Evolutionary conservation across 2,888 invertebrate species (phyloP), one percentile per base, ranked within the genome.

Genomic region (Drosophila neutralis): DNA sequence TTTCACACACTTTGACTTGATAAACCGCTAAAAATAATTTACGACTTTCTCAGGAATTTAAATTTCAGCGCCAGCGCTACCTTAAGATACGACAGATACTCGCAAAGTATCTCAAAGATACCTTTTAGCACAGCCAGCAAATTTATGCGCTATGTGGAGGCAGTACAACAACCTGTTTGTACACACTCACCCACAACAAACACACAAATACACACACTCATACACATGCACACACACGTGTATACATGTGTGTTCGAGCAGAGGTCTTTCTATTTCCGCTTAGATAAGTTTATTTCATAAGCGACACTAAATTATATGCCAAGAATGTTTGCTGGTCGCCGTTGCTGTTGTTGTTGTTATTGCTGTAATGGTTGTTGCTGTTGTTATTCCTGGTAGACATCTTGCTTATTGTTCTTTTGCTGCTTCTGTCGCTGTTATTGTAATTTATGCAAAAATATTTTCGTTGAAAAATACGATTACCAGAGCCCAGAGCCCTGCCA

Each of bases 231-330:
- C 45, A 51, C 27, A 57, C 48, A 29, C 45, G 42, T 15, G n/a
- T 36, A 15, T 18, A 24, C 24, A 29, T 62, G 38, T 67, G 15
- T 61, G 35, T 48, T 62, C 29, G 35, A 42, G 56, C 57, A 62
- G 51, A 61, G 60, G 69, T 61, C 70, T 75, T 76, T 87, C 81
- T 89, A 89, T 87, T 89, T 89, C 88, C 89, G 88, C 88, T 89
- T 84, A 89, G 89, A 88, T 89, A 89, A 89, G 86, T 90, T 90
- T 82, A 89, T 88, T 90, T 90, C 89, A 89, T 89, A 87, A 88
- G 80, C 89, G 90, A 87, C 90, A 89, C 89, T 90, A 90, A 90
- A 90, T 90, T 90, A 90, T 90, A 87, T 76, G 82, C 84, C 75
- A 81, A 77, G 90, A 90, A 87, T 83, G 84, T 87, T 82, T 66